A percentile compares a stretch with the other conserved stretches of the same genome.
Conservation (phyloP, 1,140 invertebrate genomes). For the Tetraneura akinire region DNA sequence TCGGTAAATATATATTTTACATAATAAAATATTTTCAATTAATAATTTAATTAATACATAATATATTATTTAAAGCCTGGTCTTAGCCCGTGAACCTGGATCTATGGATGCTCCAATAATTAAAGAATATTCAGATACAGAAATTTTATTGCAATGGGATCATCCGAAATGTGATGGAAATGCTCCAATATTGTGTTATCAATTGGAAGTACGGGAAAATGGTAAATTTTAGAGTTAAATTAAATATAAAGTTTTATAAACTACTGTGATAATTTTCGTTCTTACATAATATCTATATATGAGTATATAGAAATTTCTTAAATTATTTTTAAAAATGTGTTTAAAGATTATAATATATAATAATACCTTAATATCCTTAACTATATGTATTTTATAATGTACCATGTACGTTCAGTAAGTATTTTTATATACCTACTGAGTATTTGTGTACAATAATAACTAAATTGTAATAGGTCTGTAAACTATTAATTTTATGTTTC, state of each 20-base stretch:
- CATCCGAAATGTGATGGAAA: conserved; percentile 83
- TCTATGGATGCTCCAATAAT: conserved; percentile 85
- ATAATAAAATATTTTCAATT: not conserved
- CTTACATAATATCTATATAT: too few species aligned
- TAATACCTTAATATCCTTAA: too few species aligned
- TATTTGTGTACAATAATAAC: too few species aligned
- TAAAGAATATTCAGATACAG: conserved; percentile 78
- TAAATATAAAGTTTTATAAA: not conserved
- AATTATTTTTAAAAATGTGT: too few species aligned
- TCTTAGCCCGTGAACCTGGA: conserved; percentile 73
- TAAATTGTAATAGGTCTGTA: not conserved
- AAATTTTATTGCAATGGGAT: conserved; percentile 86
- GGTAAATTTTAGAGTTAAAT: conserved; percentile 54
- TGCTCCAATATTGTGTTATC: conserved; percentile 80
- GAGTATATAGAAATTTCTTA: too few species aligned
- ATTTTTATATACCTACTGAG: too few species aligned
- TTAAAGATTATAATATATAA: too few species aligned
- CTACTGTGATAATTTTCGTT: not conserved
- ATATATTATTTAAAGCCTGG: conserved; percentile 62
- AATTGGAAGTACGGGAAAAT: conserved; percentile 75
- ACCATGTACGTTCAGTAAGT: too few species aligned
- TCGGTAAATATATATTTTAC: conserved; percentile 54
- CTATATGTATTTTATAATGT: too few species aligned
- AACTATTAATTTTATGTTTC: conserved; percentile 57
- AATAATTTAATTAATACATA: not conserved